A percentile compares a stretch with the other conserved stretches of the same genome.
phyloP scores from a whole-genome alignment of 2,113 vertebrate genomes.

The Myiopsitta monachus region DNA sequence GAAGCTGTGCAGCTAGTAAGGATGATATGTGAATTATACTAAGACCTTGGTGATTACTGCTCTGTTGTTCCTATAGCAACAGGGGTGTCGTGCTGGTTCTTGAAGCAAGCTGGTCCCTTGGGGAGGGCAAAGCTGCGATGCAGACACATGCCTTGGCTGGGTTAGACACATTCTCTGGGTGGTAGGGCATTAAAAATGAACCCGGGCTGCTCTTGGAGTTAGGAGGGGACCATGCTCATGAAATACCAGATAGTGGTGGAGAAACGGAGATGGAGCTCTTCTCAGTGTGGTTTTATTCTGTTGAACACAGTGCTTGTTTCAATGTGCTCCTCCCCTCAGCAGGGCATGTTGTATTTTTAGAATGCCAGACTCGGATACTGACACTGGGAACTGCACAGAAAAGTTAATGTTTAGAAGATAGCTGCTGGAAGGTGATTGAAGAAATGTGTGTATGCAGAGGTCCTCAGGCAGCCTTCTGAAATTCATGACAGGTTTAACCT shows the following conservation, averaged over 20 bases:
- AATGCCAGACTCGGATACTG: not conserved
- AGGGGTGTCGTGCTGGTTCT: not conserved
- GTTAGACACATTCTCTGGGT: not conserved
- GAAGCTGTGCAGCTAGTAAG: not conserved
- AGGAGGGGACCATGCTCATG: fast-evolving
- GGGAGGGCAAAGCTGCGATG: slow-evolving; percentile 16
- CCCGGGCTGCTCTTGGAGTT: not conserved
- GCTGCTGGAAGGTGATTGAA: not conserved
- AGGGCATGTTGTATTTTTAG: not conserved
- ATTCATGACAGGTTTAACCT: not conserved
- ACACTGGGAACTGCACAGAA: not conserved
- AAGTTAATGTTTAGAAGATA: not conserved
- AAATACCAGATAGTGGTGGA: too few species aligned
- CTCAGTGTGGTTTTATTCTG: not conserved
- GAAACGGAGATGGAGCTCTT: not conserved
- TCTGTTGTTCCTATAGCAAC: slow-evolving; percentile 73
- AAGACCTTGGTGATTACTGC: slow-evolving; percentile 43
- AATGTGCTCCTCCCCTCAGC: not conserved
- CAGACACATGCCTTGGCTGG: not conserved
- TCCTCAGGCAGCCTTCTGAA: not conserved
- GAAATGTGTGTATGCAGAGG: not conserved
- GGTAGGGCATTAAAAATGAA: not conserved
- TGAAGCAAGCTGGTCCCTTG: slow-evolving; percentile 20
- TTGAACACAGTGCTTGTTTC: not conserved
- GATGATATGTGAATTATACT: not conserved